A percentile compares a stretch with the other conserved stretches of the same genome.
phyloP scores from a whole-genome alignment of 2,797 vertebrate genomes.

The Miichthys miiuy region DNA sequence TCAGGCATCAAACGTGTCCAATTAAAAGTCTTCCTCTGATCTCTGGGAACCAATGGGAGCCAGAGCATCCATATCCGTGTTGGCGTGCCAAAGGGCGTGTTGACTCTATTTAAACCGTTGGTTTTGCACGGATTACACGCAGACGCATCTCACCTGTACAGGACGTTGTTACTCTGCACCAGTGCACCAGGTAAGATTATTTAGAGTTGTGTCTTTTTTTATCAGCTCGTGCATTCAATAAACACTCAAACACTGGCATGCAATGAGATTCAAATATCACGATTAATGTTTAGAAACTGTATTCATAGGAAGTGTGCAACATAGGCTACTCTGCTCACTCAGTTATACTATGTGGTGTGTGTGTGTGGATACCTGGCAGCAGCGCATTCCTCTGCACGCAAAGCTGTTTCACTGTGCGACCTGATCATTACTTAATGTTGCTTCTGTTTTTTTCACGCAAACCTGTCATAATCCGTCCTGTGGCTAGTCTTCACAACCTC shows the following conservation, averaged over 20 bases:
- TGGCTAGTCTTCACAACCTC: not conserved
- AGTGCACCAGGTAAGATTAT: conserved; percentile 66
- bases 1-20: conserved; percentile 40
- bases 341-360: not conserved
- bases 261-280: too few relatives aligned
- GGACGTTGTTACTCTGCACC: conserved; percentile 13
- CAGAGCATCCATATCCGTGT: conserved; percentile 33
- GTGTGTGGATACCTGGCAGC: not conserved
- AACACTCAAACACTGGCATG: not conserved
- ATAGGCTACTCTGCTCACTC: not conserved
- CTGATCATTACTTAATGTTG: not conserved
- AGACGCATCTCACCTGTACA: conserved; percentile 60
- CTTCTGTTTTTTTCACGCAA: not conserved
- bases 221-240: not conserved
- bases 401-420: not conserved
- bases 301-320: not conserved
- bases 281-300: not conserved
- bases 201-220: not conserved
- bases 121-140: conserved; percentile 50
- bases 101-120: conserved; percentile 78
- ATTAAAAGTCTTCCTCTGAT: conserved; percentile 40
- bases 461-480: not conserved
- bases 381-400: conserved; percentile 19
- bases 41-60: conserved; percentile 74
- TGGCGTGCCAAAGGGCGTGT: conserved; percentile 76